phyloP scores from a whole-genome alignment of 2,113 vertebrate species.

The Desmodus rotundus region DNA sequence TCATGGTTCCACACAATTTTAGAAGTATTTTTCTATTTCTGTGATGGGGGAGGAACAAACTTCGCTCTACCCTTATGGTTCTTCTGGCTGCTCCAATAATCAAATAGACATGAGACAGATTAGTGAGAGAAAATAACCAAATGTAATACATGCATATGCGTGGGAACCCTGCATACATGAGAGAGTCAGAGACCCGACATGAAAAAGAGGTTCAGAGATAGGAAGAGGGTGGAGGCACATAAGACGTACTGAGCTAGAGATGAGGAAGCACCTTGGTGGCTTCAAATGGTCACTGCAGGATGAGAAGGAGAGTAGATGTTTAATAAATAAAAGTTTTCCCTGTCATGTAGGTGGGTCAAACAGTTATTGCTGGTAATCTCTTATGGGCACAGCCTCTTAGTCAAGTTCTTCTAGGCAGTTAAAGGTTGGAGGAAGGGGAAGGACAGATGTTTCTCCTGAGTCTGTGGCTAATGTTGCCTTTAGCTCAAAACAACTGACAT shows the following conservation, averaged over 20 bases:
- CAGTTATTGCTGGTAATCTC: not conserved
- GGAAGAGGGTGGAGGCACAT: not conserved
- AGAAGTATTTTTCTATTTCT: not conserved
- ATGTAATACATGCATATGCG: not conserved
- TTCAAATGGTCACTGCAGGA: not conserved
- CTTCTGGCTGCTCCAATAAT: not conserved
- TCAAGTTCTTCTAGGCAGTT: not conserved
- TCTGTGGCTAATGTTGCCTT: not conserved
- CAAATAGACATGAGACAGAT: not conserved
- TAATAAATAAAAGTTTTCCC: not conserved
- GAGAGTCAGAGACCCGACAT: not conserved
- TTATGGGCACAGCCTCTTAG: not conserved
- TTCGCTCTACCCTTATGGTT: not conserved
- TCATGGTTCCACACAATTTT: not conserved
- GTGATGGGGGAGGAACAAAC: not conserved
- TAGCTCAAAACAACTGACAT: not conserved
- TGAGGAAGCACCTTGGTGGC: not conserved
- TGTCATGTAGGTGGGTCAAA: not conserved
- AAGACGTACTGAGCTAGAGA: not conserved
- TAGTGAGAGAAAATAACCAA: not conserved
- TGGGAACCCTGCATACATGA: not conserved
- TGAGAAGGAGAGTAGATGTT: not conserved
- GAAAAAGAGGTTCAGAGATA: not conserved
- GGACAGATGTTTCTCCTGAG: not conserved
- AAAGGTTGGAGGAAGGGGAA: fast-evolving